Evolutionary conservation across 2,888 invertebrate species (phyloP), one percentile per base, ranked within the genome.

Genomic region (Seladonia tumulorum): DNA sequence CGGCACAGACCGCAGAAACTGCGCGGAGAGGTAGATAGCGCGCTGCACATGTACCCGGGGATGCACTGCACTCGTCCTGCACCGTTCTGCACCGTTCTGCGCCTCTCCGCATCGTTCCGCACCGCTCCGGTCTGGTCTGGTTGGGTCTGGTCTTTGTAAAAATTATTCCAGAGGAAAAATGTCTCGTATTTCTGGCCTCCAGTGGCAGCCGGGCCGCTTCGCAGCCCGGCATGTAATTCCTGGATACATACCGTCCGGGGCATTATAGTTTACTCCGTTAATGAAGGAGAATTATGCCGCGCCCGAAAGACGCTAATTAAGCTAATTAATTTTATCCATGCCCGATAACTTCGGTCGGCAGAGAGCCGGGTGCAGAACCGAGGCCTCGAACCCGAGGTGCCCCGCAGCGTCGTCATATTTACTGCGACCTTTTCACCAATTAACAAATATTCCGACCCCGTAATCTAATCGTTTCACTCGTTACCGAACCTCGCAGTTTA

Each of bases 301-400:
- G 80, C 72, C n/a, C 86, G 81, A 78, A 90, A 87, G 84, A 83
- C 76, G 81, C 87, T 89, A 90, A 90, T 91, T 90, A 89, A 91
- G 88, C 82, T 91, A 91, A 90, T 91, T 88, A 88, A 88, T 88
- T 88, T 87, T 82, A 89, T 90, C 90, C 82, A 76, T 74, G 73
- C 79, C 79, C 60, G 82, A 83, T 87, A 81, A 87, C 83, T 87
- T 68, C n/a, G 79, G 63, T 53, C 22, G 63, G 35, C 29, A 63
- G 16, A 63, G 16, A 47, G 47, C 47, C 47, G 4, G 16, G 16
- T 16, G 57, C n/a, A 3, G 18, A 63, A 35, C 29, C 18, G 63
- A 63, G 35, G 8, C 29, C 63, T 18, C 29, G 63, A 16, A 35
- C 1, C 18, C 29, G 29, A 8, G 25, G 18, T 57, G 22, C 68